A percentile compares a stretch with the other conserved stretches of the same genome.
These are phyloP conservation scores for Pinna nobilis DNA, from an alignment of 1,140 invertebrate species.

Conservation along the genomic window DNA sequence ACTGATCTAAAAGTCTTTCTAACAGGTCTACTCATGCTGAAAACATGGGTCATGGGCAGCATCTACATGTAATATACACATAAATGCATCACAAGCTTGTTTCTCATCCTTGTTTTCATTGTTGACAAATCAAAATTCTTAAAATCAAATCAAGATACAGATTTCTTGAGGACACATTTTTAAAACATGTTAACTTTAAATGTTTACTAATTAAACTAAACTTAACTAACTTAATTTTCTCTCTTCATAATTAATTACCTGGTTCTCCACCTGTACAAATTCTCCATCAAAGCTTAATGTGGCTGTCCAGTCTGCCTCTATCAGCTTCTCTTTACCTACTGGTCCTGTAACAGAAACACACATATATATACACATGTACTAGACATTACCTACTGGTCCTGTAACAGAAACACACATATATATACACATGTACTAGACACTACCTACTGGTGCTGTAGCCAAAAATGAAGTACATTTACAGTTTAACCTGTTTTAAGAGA, in stretches of 20 bases:
- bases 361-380: neutral
- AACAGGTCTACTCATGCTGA: no score
- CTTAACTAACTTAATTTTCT: neutral
- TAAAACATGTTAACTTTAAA: neutral
- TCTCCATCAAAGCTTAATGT: slow-evolving; percentile 1
- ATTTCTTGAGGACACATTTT: no score
- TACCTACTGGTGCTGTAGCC: neutral
- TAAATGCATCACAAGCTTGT: no score
- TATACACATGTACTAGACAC: neutral
- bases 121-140: no score
- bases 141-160: no score
- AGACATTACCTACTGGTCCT: neutral
- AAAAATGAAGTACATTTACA: neutral
- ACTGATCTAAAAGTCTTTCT: no score
- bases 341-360: neutral
- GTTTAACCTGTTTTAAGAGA: neutral
- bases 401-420: neutral
- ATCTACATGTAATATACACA: no score
- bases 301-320: neutral
- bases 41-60: no score
- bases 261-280: slow-evolving; percentile 2
- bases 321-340: slow-evolving; percentile 11
- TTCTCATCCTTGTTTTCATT: no score
- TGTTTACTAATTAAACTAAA: neutral
- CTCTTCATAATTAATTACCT: neutral